These are phyloP conservation scores for Hippopotamus amphibius DNA, from an alignment of 2,113 vertebrate species.

Conservation along the genomic window DNA sequence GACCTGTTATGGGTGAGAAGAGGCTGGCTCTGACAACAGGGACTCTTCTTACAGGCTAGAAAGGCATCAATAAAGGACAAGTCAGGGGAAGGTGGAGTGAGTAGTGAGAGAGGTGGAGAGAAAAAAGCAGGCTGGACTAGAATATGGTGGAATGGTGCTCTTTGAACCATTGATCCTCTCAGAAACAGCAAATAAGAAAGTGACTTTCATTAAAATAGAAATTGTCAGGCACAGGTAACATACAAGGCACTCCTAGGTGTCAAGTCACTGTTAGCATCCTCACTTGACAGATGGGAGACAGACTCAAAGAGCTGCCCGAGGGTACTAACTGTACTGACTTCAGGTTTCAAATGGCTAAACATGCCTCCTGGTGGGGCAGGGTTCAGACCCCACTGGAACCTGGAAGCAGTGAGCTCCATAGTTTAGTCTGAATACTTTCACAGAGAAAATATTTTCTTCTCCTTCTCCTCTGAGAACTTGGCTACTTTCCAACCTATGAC, in stretches of 20 bases:
- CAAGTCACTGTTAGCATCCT: neutral
- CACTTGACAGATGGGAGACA: neutral
- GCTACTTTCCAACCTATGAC: constrained; percentile 77
- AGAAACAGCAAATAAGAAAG: constrained; percentile 52
- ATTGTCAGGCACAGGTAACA: constrained; percentile 19
- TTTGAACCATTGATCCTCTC: neutral
- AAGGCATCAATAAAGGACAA: neutral
- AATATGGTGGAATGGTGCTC: neutral
- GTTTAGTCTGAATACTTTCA: constrained; percentile 65
- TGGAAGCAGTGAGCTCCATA: constrained; percentile 42
- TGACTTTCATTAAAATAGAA: constrained; percentile 22
- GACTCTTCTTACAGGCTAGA: neutral
- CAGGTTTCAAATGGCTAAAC: constrained; percentile 43
- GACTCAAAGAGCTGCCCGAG: neutral
- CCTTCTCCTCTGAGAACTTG: constrained; percentile 69
- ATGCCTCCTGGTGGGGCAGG: neutral
- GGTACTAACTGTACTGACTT: neutral
- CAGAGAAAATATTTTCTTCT: constrained; percentile 70
- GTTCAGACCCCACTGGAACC: constrained; percentile 47
- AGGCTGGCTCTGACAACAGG: neutral
- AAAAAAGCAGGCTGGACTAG: neutral
- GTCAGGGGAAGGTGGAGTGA: neutral
- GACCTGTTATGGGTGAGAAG: neutral
- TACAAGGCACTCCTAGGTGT: neutral
- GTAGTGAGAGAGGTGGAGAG: neutral